Percentiles rank a stretch among this genome's conserved stretches.
Evolutionary conservation across 1,140 invertebrate genomes (phyloP).

Genomic region (Bombus sibiricus): DNA sequence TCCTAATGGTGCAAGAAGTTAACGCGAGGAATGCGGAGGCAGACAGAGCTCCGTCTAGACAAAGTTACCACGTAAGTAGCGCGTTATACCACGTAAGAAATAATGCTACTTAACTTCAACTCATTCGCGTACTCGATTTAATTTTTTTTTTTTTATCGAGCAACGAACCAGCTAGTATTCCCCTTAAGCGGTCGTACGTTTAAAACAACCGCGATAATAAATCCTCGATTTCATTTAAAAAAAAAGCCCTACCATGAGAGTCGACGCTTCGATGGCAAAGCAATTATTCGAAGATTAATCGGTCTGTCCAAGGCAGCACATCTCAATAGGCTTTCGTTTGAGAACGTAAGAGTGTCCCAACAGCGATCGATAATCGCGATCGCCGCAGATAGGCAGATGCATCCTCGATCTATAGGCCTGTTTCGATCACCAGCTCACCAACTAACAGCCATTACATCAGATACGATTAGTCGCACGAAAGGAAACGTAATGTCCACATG

Average conservation of each 20-base stretch:
- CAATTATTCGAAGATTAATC: slow-evolving; percentile 2
- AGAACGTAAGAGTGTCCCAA: not conserved
- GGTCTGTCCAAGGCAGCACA: not conserved
- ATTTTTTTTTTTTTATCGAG: not conserved
- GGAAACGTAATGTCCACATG: slow-evolving; percentile 15
- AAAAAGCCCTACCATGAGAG: not conserved
- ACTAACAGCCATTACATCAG: not conserved
- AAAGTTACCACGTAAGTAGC: not conserved
- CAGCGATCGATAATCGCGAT: not conserved
- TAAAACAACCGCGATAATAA: not conserved
- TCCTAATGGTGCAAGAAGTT: not conserved
- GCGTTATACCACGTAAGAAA: not conserved
- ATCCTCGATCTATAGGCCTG: not conserved
- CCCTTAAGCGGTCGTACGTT: not conserved
- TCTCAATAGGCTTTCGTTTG: slow-evolving; percentile 6
- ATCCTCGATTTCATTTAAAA: not conserved
- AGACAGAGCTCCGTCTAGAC: not conserved
- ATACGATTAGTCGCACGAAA: slow-evolving; percentile 24
- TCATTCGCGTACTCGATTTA: not conserved
- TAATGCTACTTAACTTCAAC: not conserved
- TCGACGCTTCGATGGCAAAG: not conserved
- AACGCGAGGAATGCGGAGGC: not conserved
- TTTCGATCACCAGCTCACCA: not conserved
- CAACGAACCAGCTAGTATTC: not conserved
- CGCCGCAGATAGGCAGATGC: not conserved